phyloP scores from a whole-genome alignment of 2,888 invertebrate genomes.

The Pterostichus niger region DNA sequence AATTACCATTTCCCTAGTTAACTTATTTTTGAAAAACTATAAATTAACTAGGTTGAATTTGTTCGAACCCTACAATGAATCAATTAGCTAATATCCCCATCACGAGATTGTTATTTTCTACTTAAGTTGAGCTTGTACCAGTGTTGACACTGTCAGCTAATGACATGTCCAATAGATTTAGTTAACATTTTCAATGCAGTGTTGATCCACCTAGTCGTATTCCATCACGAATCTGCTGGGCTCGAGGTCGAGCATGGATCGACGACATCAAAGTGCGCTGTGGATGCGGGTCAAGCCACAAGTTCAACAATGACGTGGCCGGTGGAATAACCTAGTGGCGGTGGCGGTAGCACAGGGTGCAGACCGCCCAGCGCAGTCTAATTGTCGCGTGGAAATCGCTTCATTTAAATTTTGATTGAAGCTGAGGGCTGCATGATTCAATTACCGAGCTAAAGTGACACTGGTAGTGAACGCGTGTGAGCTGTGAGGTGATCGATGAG shows the following conservation, averaged over 20 bases:
- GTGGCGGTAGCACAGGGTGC: too few species aligned
- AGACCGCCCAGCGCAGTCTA: neutral
- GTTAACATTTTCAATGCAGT: slow-evolving; percentile 24
- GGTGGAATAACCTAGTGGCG: slow-evolving; percentile 23
- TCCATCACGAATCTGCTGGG: neutral
- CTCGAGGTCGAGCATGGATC: neutral
- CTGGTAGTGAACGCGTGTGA: slow-evolving; percentile 12
- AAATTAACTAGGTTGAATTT: slow-evolving; percentile 46
- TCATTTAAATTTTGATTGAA: slow-evolving; percentile 65
- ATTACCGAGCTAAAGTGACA: slow-evolving; percentile 51
- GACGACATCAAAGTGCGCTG: slow-evolving; percentile 43
- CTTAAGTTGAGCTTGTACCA: neutral
- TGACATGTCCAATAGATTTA: neutral
- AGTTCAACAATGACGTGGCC: slow-evolving; percentile 54
- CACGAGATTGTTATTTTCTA: slow-evolving; percentile 10
- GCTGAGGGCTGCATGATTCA: slow-evolving; percentile 56
- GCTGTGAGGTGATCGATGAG: too few species aligned
- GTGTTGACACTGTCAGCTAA: neutral
- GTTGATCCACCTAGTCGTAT: neutral
- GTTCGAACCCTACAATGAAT: too few species aligned
- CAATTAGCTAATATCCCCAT: too few species aligned
- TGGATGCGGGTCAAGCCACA: slow-evolving; percentile 58
- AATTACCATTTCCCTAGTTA: too few species aligned
- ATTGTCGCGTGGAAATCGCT: slow-evolving; percentile 59
- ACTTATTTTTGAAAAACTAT: neutral